Percentiles rank a stretch among this genome's conserved stretches.
These are phyloP conservation scores for Proctacanthus coquilletti DNA, from an alignment of 1,140 invertebrate species.

Conservation along the genomic window DNA sequence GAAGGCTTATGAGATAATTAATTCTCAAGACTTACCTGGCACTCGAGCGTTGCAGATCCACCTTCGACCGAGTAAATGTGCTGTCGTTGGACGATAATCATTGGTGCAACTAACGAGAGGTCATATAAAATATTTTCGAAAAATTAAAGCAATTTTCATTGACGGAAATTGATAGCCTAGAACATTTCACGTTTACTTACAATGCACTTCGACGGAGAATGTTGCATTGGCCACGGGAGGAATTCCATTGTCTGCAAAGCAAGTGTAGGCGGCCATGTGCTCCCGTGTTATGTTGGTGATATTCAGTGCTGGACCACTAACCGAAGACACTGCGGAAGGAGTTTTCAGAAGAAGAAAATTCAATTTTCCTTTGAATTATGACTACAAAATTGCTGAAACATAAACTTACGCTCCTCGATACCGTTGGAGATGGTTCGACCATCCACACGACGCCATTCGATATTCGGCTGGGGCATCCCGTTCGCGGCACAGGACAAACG, in stretches of 20 bases:
- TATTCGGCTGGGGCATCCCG: conserved; percentile 53
- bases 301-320: conserved; percentile 56
- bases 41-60: conserved; percentile 55
- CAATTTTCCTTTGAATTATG: conserved; percentile 26
- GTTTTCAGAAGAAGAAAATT: neutral
- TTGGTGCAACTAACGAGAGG: conserved; percentile 49
- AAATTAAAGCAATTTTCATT: neutral
- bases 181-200: conserved; percentile 42
- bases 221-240: conserved; percentile 65
- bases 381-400: too few relatives aligned
- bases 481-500: conserved; percentile 58
- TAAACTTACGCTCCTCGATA: conserved; percentile 28
- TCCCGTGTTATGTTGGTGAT: conserved; percentile 65
- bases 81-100: conserved; percentile 61
- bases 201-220: conserved; percentile 71
- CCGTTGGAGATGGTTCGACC: conserved; percentile 40
- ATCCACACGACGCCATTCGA: conserved; percentile 62
- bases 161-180: neutral
- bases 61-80: conserved; percentile 54
- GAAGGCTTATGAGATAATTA: too few relatives aligned
- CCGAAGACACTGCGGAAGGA: conserved; percentile 37
- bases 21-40: conserved; percentile 48
- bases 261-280: conserved; percentile 76
- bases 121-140: neutral
- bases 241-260: conserved; percentile 77